Percentiles rank a stretch among this genome's conserved stretches.
Conservation (phyloP, 2,113 vertebrate genomes). For the Myotis lucifugus region DNA sequence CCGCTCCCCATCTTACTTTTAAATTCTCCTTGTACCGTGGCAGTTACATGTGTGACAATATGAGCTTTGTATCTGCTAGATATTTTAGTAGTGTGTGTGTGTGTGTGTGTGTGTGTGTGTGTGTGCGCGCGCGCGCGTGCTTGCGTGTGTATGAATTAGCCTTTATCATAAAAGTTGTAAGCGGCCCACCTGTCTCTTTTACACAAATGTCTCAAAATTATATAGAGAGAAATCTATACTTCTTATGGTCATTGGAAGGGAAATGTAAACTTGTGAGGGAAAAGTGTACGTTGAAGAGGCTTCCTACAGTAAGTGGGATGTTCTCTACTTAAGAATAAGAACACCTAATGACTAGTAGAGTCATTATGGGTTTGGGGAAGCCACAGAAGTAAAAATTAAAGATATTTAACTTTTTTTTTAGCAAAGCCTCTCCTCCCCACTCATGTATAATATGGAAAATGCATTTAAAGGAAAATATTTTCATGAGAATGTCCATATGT, state of each 20-base stretch:
- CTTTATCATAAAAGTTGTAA: background rate
- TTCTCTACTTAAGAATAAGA: background rate
- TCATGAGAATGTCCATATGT: background rate
- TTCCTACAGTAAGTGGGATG: background rate
- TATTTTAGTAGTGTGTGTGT: background rate
- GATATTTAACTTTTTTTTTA: background rate
- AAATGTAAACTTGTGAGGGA: background rate
- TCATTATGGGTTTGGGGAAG: background rate
- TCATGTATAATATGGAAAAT: background rate
- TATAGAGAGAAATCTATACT: background rate
- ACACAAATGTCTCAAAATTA: background rate
- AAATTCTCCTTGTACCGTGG: fast-evolving
- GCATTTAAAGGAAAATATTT: background rate
- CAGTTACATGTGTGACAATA: fast-evolving
- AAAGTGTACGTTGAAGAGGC: background rate
- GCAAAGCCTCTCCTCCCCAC: background rate
- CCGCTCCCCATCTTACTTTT: fast-evolving
- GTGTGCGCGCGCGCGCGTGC: background rate
- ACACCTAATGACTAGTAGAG: background rate
- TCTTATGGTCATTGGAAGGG: background rate
- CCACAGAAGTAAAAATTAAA: conserved; percentile 1
- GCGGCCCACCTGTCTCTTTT: background rate
- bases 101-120: background rate
- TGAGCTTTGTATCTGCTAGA: background rate
- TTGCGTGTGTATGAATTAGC: background rate